These are phyloP conservation scores for Barypeithes pellucidus DNA, from an alignment of 2,888 invertebrate genomes.

Conservation along the genomic window DNA sequence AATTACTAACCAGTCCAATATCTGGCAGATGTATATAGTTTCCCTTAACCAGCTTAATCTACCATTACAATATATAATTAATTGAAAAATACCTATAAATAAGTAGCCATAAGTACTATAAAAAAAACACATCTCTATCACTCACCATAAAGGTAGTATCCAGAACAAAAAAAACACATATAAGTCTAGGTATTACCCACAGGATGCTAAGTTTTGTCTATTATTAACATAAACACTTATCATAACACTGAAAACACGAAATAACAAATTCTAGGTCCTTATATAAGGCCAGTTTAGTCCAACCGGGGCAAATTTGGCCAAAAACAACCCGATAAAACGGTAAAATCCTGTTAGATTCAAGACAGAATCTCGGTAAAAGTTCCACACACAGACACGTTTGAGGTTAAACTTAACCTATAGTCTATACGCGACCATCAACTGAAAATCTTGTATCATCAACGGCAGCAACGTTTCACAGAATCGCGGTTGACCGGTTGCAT, in stretches of 20 bases:
- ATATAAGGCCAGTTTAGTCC: not conserved
- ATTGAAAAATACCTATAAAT: too few species aligned
- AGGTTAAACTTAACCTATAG: conserved; percentile 53
- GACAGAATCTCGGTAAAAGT: conserved; percentile 39
- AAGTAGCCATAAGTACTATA: not conserved
- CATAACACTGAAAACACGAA: conserved; percentile 6
- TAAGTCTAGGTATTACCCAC: not conserved
- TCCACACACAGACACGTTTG: conserved; percentile 46
- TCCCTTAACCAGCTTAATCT: too few species aligned
- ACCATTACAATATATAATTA: too few species aligned
- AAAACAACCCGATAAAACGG: conserved; percentile 36
- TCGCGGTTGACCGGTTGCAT: conserved; percentile 52
- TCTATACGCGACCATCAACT: conserved; percentile 48
- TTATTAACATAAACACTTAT: conserved; percentile 1
- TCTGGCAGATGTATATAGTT: too few species aligned
- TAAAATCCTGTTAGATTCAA: conserved; percentile 40
- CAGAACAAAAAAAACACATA: conserved; percentile 8
- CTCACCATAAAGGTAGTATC: conserved; percentile 1
- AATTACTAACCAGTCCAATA: too few species aligned
- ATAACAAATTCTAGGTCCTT: not conserved
- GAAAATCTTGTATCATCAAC: conserved; percentile 41
- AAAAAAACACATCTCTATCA: not conserved
- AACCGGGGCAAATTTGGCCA: conserved; percentile 20
- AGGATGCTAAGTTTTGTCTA: not conserved
- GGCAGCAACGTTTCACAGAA: conserved; percentile 48